Percentiles rank a stretch among this genome's conserved stretches.
Conservation (phyloP, 2,797 vertebrate species). For the Lacerta agilis region DNA sequence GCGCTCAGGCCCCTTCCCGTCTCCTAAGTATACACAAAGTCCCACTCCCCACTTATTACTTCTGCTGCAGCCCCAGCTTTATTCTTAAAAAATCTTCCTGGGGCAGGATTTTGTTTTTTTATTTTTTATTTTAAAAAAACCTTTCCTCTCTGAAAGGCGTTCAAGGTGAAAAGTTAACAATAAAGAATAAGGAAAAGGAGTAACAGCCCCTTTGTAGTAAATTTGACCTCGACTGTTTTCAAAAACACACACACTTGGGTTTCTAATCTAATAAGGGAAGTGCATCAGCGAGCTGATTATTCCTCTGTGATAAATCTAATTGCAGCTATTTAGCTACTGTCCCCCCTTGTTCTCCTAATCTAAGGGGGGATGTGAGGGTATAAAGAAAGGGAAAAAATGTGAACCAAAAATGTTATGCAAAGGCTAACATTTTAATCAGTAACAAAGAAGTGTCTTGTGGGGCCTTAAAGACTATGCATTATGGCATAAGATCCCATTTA, state of each 20-base stretch:
- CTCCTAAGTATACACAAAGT: constrained; percentile 70
- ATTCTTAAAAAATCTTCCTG: constrained; percentile 52
- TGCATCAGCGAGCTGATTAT: not conserved
- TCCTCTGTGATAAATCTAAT: not conserved
- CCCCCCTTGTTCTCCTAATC: not conserved
- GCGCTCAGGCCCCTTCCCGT: constrained; percentile 64
- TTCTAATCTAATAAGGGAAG: constrained; percentile 51
- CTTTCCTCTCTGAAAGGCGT: constrained; percentile 57
- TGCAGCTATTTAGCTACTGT: not conserved
- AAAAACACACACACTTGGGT: constrained; percentile 43
- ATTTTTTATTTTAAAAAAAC: constrained; percentile 38
- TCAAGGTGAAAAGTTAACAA: constrained; percentile 67
- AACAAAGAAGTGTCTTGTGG: no score
- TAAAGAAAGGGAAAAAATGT: no score
- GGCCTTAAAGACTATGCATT: no score
- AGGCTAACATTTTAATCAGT: no score
- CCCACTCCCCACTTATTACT: constrained; percentile 67
- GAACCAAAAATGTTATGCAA: fast-evolving
- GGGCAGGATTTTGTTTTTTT: constrained; percentile 43
- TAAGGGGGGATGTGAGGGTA: no score
- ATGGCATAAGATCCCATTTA: no score
- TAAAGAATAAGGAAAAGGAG: constrained; percentile 65
- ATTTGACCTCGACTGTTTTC: constrained; percentile 67
- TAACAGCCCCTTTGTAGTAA: constrained; percentile 70
- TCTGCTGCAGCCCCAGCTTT: constrained; percentile 57